phyloP scores from a whole-genome alignment of 2,888 invertebrate species.

The Phengaris arion region DNA sequence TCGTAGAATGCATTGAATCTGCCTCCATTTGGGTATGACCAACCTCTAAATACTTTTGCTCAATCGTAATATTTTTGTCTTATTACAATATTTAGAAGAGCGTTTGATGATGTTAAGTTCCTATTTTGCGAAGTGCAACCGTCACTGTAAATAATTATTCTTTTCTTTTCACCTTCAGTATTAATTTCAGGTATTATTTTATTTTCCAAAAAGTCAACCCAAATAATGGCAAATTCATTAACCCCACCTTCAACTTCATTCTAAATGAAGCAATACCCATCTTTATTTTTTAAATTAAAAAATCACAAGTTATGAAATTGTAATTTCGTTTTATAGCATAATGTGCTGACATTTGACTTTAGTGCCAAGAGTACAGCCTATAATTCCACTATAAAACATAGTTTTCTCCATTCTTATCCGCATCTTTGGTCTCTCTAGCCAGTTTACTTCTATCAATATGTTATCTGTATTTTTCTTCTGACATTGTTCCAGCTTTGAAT shows the following conservation, averaged over 20 bases:
- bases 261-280: not conserved
- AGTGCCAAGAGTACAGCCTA: not conserved
- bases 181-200: not conserved
- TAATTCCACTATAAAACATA: not conserved
- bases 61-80: not conserved
- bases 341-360: not conserved
- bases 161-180: too few species aligned
- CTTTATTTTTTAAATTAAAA: not conserved
- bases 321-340: conserved; percentile 18
- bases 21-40: conserved; percentile 28
- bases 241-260: conserved; percentile 6
- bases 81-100: not conserved
- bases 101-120: not conserved
- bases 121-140: not conserved
- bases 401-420: not conserved
- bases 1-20: conserved; percentile 21
- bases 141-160: too few species aligned
- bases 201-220: conserved; percentile 14
- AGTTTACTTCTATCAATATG: too few species aligned
- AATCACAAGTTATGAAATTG: conserved; percentile 24
- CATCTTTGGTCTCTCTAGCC: not conserved
- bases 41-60: conserved; percentile 27
- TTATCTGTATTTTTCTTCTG: too few species aligned
- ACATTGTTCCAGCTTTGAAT: too few species aligned
- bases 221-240: conserved; percentile 10